Conservation (phyloP, 2,797 vertebrate species). For the Prionace glauca region DNA sequence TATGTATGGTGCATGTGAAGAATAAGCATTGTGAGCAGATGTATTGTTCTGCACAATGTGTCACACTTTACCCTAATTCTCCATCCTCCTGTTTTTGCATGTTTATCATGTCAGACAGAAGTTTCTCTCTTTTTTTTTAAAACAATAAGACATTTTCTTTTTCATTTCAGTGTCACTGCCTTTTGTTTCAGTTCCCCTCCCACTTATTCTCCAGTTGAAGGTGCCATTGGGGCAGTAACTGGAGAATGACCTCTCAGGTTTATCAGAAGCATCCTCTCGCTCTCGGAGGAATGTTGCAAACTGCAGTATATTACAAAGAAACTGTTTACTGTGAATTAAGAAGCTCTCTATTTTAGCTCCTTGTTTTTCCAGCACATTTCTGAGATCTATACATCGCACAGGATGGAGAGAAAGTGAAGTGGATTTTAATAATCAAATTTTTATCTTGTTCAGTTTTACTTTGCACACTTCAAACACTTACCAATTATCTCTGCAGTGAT, state of each 20-base stretch:
- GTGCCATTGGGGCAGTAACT: no score
- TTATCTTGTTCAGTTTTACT: not conserved
- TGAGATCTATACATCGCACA: not conserved
- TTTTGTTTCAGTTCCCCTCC: not conserved
- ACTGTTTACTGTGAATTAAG: not conserved
- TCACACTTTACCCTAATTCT: not conserved
- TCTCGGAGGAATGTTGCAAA: not conserved
- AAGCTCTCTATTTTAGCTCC: not conserved
- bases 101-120: no score
- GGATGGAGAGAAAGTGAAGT: not conserved
- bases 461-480: not conserved
- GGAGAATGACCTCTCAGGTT: no score
- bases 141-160: no score
- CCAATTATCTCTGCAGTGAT: not conserved
- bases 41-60: not conserved
- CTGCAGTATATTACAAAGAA: not conserved
- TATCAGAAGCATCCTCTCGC: not conserved
- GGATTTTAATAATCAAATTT: not conserved
- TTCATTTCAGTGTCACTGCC: no score
- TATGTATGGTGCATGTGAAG: conserved; percentile 1
- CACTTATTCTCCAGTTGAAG: not conserved
- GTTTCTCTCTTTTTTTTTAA: not conserved
- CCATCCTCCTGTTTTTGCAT: no score
- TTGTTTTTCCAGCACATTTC: not conserved
- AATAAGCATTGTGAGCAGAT: no score